These are phyloP conservation scores for Brachionichthys hirsutus DNA, from an alignment of 2,113 vertebrate species.

Conservation along the genomic window DNA sequence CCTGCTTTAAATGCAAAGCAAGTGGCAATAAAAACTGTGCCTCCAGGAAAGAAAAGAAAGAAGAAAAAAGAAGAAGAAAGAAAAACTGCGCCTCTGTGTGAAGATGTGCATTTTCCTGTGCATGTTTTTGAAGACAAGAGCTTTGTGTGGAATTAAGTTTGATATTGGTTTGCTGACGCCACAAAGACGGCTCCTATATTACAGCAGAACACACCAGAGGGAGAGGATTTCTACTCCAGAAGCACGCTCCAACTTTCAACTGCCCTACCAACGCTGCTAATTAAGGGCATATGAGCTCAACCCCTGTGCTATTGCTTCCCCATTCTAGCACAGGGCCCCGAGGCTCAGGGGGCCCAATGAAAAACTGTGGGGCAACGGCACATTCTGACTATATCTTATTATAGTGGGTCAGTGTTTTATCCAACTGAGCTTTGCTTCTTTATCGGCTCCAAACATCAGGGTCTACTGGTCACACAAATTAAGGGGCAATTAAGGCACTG, in stretches of 20 bases:
- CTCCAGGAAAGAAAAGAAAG: too few species aligned
- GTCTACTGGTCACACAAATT: constrained; percentile 74
- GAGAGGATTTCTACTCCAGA: constrained; percentile 52
- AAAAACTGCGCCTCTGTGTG: not conserved
- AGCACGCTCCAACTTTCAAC: constrained; percentile 34
- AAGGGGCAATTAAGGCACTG: constrained; percentile 71
- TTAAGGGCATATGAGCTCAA: constrained; percentile 51
- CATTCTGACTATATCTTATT: constrained; percentile 48
- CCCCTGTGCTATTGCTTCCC: constrained; percentile 26
- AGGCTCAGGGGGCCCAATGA: constrained; percentile 36
- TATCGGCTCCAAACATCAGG: constrained; percentile 64
- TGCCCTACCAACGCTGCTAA: constrained; percentile 54
- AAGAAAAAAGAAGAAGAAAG: too few species aligned
- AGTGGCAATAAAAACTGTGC: constrained; percentile 14
- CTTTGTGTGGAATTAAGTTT: constrained; percentile 23
- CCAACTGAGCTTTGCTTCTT: constrained; percentile 59
- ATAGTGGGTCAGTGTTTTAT: constrained; percentile 69
- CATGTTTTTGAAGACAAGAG: constrained; percentile 5
- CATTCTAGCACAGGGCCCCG: constrained; percentile 18
- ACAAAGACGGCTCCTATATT: constrained; percentile 34
- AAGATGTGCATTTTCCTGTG: constrained; percentile 8
- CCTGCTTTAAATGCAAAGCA: constrained; percentile 28
- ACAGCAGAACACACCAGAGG: constrained; percentile 45
- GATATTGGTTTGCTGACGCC: constrained; percentile 29
- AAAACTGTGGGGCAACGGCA: constrained; percentile 43